Percentiles rank a stretch among this genome's conserved stretches.
Conservation (phyloP, 2,888 invertebrate genomes). For the Meteorus colon region DNA sequence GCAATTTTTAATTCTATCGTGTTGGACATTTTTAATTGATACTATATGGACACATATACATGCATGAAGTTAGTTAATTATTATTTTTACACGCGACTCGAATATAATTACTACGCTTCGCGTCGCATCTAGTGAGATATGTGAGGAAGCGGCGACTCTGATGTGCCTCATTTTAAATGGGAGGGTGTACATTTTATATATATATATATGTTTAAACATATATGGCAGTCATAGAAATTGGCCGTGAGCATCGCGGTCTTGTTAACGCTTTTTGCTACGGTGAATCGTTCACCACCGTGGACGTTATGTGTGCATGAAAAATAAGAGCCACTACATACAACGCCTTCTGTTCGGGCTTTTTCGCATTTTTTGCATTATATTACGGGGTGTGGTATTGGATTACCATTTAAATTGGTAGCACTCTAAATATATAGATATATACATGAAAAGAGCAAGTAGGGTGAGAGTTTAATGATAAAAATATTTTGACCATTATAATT, state of each 20-base stretch:
- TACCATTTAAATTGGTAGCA: constrained; percentile 71
- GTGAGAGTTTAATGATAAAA: background rate
- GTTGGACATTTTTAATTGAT: constrained; percentile 62
- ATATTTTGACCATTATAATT: background rate
- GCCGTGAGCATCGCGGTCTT: constrained; percentile 49
- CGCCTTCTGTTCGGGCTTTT: constrained; percentile 53
- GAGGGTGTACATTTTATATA: background rate
- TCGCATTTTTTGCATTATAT: constrained; percentile 62
- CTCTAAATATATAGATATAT: constrained; percentile 36
- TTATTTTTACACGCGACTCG: constrained; percentile 65
- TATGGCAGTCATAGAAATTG: constrained; percentile 37
- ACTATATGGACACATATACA: constrained; percentile 53
- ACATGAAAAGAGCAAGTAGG: constrained; percentile 3
- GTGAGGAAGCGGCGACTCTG: constrained; percentile 32
- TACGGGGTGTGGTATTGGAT: constrained; percentile 70
- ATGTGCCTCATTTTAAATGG: constrained; percentile 12
- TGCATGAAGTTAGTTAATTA: constrained; percentile 64
- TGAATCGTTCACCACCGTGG: constrained; percentile 50
- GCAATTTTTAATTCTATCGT: constrained; percentile 47
- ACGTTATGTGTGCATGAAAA: background rate
- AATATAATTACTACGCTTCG: constrained; percentile 64
- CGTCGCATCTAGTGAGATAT: constrained; percentile 27
- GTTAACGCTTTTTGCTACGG: constrained; percentile 52
- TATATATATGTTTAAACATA: constrained; percentile 5
- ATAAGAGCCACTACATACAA: constrained; percentile 24